Percentiles rank a stretch among this genome's conserved stretches.
phyloP scores from a whole-genome alignment of 53 echinoderm and acorn worm genomes.

The Mesocentrotus franciscanus region DNA sequence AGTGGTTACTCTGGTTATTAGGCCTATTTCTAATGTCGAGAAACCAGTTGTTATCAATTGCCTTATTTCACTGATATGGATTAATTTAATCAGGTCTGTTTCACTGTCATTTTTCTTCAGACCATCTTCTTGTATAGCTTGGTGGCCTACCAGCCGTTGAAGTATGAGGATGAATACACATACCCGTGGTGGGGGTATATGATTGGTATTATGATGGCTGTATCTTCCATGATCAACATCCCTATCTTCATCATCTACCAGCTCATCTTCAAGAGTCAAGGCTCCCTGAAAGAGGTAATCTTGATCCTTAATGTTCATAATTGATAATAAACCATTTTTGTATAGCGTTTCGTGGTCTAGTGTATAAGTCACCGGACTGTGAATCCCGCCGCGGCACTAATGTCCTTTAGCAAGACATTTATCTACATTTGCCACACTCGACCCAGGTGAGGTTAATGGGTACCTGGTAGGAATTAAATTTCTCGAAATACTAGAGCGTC shows the following conservation, averaged over 20 bases:
- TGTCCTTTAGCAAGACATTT: no score
- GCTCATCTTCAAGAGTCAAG: conserved; percentile 69
- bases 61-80: neutral
- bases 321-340: no score
- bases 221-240: conserved; percentile 81
- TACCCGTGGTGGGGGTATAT: conserved; percentile 86
- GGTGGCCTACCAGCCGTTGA: conserved; percentile 75
- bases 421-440: no score
- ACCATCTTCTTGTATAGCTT: conserved; percentile 86
- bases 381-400: no score
- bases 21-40: no score
- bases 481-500: no score
- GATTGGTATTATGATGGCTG: conserved; percentile 83
- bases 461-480: no score
- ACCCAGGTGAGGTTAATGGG: no score
- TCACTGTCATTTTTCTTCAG: conserved; percentile 55
- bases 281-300: conserved; percentile 59
- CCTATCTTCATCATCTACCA: conserved; percentile 76
- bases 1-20: no score
- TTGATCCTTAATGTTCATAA: neutral
- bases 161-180: conserved; percentile 74
- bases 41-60: neutral
- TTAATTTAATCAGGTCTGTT: no score
- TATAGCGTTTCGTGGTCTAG: no score
- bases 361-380: no score